Evolutionary conservation across 2,797 vertebrate genomes (phyloP), one percentile per base, ranked within the genome.

Genomic region (Sebastes nivosus): DNA sequence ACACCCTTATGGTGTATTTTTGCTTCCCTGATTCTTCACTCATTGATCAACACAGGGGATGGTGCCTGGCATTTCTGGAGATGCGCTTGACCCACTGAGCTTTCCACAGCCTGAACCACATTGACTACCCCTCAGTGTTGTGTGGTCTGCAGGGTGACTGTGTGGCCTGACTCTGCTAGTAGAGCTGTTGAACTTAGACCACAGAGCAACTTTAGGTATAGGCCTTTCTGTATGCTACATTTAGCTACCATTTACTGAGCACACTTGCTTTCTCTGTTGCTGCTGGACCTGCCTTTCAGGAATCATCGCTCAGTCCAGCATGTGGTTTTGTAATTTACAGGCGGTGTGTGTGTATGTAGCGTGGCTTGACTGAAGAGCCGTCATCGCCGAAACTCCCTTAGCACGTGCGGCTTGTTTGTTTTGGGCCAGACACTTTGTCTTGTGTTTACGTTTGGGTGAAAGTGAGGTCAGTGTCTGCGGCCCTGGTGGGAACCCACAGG

Each of bases 361-460:
- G 2, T 8, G 52, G 65, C 18, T 64, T 10, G 24, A 25, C 59
- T 22, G 50, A 57, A 72, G 67, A 50, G 75, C 69, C 2, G 24
- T 61, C 74, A 67, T 34, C 13, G 3, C 77, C 5, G 75, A 57
- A 83, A 69, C 54, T 79, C 85, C 82, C 60, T 70, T 59, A 34
- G 72, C 88, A 88, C 83, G 82, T 92, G 92, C 32, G 1, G 57
- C 24, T 8, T 87, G 85, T 93, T 93, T 93, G 86, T 91, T 87
- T 91, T 91, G 85, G 84, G 59, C 67, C 83, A 78, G 82, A 67
- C 77, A 64, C 83, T 84, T 81, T 86, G 85, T 91, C 80, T 88
- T 38, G 71, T 91, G 79, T 93, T 93, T 92, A 89, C 78, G 29
- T 91, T 91, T 80, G 82, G 84, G 82, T 92, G 81, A 88, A 82